phyloP scores from a whole-genome alignment of 2,797 vertebrate species.

The Gila robusta region DNA sequence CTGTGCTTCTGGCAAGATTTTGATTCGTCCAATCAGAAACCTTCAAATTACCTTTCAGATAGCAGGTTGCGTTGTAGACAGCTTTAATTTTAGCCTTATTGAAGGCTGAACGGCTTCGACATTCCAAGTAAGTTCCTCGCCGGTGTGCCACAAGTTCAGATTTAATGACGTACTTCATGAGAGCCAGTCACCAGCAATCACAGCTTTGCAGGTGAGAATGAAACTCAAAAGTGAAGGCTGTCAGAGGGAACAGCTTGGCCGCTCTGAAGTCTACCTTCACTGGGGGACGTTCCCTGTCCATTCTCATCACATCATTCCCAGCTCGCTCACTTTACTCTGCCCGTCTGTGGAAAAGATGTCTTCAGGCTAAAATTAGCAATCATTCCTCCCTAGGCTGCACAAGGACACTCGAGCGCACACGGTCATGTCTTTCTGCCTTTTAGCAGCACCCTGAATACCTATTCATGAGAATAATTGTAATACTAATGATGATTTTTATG shows the following conservation, averaged over 20 bases:
- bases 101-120: conserved; percentile 4
- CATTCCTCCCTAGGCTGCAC: conserved; percentile 73
- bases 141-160: conserved; percentile 34
- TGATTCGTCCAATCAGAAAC: conserved; percentile 9
- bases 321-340: conserved; percentile 44
- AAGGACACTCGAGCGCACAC: conserved; percentile 69
- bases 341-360: conserved; percentile 61
- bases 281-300: conserved; percentile 73
- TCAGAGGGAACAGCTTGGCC: conserved; percentile 63
- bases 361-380: conserved; percentile 79
- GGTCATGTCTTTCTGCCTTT: conserved; percentile 41
- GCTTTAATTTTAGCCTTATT: conserved; percentile 17
- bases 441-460: conserved; percentile 40
- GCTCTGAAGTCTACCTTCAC: conserved; percentile 72
- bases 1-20: neutral
- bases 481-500: conserved; percentile 31
- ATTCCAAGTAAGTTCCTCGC: conserved; percentile 11
- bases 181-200: conserved; percentile 53
- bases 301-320: conserved; percentile 74
- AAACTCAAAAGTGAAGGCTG: conserved; percentile 52
- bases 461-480: conserved; percentile 33
- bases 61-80: conserved; percentile 14
- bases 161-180: conserved; percentile 51
- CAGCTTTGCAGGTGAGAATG: conserved; percentile 51
- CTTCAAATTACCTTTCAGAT: conserved; percentile 31